These are phyloP conservation scores for Melanaphis sacchari DNA, from an alignment of 1,140 invertebrate species.

Conservation along the genomic window DNA sequence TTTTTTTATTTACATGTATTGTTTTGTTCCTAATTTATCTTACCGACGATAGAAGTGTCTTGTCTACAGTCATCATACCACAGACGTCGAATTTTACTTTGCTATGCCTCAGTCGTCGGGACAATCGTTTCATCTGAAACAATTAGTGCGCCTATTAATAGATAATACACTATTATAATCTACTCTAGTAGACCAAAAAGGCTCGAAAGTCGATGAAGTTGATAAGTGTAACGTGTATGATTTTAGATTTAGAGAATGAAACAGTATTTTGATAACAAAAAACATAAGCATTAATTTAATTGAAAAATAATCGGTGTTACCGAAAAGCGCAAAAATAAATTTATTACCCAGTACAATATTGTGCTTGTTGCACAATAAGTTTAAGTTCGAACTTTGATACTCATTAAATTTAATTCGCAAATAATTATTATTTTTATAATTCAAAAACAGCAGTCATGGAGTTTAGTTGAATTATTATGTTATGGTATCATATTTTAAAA, in stretches of 20 bases:
- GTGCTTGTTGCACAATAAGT: too few relatives aligned
- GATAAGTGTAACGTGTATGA: too few relatives aligned
- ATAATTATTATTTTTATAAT: too few relatives aligned
- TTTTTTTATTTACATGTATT: neutral
- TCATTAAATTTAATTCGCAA: too few relatives aligned
- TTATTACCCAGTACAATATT: too few relatives aligned
- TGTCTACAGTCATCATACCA: conserved; percentile 42
- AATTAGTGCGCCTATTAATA: neutral
- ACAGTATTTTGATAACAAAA: neutral
- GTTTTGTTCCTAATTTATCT: neutral
- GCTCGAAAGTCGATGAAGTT: neutral
- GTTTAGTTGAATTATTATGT: too few relatives aligned
- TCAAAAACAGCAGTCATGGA: too few relatives aligned
- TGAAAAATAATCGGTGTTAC: neutral
- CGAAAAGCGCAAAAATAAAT: too few relatives aligned
- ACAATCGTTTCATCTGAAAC: conserved; percentile 40
- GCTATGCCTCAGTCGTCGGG: neutral
- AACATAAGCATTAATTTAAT: neutral
- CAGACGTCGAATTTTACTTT: conserved; percentile 44
- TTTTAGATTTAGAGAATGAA: too few relatives aligned
- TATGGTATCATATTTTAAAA: too few relatives aligned
- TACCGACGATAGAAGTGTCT: conserved; percentile 48
- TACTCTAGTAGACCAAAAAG: neutral
- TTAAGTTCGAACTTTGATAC: too few relatives aligned
- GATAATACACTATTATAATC: neutral